Evolutionary conservation across 2,888 invertebrate species (phyloP).

Genomic region (Coleophora flavipennella): DNA sequence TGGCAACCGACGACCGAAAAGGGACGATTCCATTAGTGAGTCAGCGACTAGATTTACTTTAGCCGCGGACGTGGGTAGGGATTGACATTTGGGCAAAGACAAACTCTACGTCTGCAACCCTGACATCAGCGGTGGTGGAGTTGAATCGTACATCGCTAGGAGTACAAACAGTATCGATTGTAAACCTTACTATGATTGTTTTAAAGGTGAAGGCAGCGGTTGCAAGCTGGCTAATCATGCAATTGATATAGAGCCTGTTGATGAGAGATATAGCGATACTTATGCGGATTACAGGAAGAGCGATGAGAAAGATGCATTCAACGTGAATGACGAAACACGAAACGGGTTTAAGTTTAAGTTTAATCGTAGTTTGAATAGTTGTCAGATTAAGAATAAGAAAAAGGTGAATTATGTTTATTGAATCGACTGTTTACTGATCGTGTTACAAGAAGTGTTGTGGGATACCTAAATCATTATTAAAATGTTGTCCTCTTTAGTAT

Average conservation of each 20-base stretch:
- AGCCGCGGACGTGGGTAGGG: constrained; percentile 48
- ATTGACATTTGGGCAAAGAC: constrained; percentile 54
- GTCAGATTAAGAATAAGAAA: constrained; percentile 50
- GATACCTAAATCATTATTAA: too few species aligned
- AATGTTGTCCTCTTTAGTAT: too few species aligned
- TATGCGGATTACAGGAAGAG: constrained; percentile 48
- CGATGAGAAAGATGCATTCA: constrained; percentile 33
- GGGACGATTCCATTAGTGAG: constrained; percentile 60
- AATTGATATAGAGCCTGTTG: constrained; percentile 15
- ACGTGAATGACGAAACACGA: constrained; percentile 31
- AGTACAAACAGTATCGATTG: constrained; percentile 61
- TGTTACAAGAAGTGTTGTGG: too few species aligned
- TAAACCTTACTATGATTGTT: constrained; percentile 63
- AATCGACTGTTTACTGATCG: too few species aligned
- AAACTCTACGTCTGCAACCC: constrained; percentile 28
- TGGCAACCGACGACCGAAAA: constrained; percentile 47
- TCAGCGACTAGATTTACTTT: constrained; percentile 54
- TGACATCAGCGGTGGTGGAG: constrained; percentile 33
- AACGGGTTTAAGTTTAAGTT: constrained; percentile 56
- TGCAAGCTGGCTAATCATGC: constrained; percentile 12
- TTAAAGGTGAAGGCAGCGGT: constrained; percentile 32
- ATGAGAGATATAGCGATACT: constrained; percentile 51
- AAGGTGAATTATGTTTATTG: constrained; percentile 37
- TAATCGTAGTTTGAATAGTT: constrained; percentile 59
- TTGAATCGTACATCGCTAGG: constrained; percentile 45